Evolutionary conservation across 2,113 vertebrate genomes (phyloP), one percentile per base, ranked within the genome.

Genomic region (Oncorhynchus gorbuscha): DNA sequence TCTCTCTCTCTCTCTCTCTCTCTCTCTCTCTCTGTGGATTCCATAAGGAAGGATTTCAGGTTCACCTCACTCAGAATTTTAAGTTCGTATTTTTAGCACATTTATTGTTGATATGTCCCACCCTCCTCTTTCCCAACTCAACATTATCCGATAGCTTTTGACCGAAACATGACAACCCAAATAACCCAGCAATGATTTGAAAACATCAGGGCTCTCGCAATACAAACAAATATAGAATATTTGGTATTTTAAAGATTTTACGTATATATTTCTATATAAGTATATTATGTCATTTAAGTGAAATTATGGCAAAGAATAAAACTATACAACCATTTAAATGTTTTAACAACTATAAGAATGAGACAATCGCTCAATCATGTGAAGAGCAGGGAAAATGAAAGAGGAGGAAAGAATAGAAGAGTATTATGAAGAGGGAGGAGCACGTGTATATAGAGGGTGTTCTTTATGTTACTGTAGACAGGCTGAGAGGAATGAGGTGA

Each of bases 261-360:
- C 87, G 22, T 93, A 92, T 93, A 94, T 94, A 94, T 94, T 93
- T 94, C 89, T 94, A 93, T 93, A 88, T 93, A 93, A 92, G 89
- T 93, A 93, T 94, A 93, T 93, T 92, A 91, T 93, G 92, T 92
- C 87, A 87, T 90, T 87, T 90, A 89, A 87, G 75, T 84, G 69
- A 91, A 90, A 90, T 85, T 82, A 92, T 90, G 89, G 88, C 83
- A 89, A 91, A 91, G 84, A 89, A 90, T 91, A 81, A 85, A 86
- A 77, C 88, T 85, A 81, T 89, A 80, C 89, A 89, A 85, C 85
- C 89, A 90, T 92, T 86, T 90, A 86, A 90, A 92, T 84, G 78
- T 84, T 91, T 88, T 88, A 78, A 84, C 81, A 74, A 72, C 90
- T 93, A 91, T 86, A 92, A 88, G 85, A 45, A 45, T 45, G 86